Base-by-base conservation (phyloP, 2,888 invertebrate genomes). In the Dolichopus griseipennis region DNA sequence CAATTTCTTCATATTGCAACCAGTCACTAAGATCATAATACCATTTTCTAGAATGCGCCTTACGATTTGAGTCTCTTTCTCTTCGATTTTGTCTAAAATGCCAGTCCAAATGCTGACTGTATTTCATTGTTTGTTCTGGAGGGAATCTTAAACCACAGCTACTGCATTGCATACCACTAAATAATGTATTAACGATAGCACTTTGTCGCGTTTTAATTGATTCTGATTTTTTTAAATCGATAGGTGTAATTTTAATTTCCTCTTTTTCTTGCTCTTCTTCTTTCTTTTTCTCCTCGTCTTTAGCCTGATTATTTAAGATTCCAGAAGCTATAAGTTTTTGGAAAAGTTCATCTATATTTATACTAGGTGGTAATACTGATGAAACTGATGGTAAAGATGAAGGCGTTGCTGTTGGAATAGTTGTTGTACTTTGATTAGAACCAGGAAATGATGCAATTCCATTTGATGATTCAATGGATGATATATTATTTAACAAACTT, bases 21-120 rank as follows among this genome's bases (percentile, higher is more conserved):
- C 97, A 97, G 82, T 96, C 95, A 69, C 89, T 85, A 37, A 91
- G 84, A 75, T 91, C 90, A 78, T 95, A 96, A 81, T 92, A 96
- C 95, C 96, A 97, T 75, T 89, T 88, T 4, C 97, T 84, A 37
- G 90, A 90, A 75, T 91, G 90, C 0, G 93, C 92, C 67, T 93
- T 89, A 15, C 93, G 85, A 0, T 90, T 89, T 0, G 92, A 91
- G 77, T 93, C 93, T 72, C 94, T 88, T 74, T 94, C 95, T 68
- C 90, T 85, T 2, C 95, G 84, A 83, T 98, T 98, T 81, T 95
- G 93, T 0, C 95, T 84, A 83, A 98, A 98, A 83, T 99, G 99
- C 97, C 98, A 98, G 83, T 99, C 98, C 70, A 98, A 86, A 83
- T 99, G 99, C 78, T 94, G 93, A 75, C 91, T 92, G 82, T 97